Evolutionary conservation across 2,888 invertebrate genomes (phyloP).

Genomic region (Acleris sparsana): DNA sequence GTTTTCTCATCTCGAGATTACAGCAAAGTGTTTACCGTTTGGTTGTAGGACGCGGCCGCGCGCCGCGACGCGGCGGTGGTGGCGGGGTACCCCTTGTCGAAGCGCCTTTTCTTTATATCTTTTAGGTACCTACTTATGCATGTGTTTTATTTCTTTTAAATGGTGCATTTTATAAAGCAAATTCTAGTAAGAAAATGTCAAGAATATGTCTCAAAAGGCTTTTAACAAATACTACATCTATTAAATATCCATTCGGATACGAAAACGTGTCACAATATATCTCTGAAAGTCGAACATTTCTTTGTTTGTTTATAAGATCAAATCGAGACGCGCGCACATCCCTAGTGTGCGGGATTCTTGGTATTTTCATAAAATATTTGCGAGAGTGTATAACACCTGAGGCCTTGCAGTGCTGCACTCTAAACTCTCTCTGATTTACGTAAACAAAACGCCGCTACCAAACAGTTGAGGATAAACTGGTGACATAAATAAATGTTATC

Average conservation of each 20-base stretch:
- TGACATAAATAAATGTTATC: background rate
- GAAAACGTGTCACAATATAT: conserved; percentile 23
- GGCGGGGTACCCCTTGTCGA: conserved; percentile 22
- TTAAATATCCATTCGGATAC: conserved; percentile 5
- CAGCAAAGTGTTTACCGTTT: conserved; percentile 85
- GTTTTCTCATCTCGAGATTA: conserved; percentile 85
- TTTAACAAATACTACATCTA: conserved; percentile 1
- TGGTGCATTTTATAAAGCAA: background rate
- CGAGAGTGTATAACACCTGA: conserved; percentile 80
- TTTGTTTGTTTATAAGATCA: conserved; percentile 29
- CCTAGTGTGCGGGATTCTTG: conserved; percentile 62
- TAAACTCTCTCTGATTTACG: conserved; percentile 77
- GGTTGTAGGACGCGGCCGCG: conserved; percentile 77
- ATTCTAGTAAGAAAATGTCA: background rate
- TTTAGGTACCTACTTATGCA: background rate
- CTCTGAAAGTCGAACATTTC: conserved; percentile 23
- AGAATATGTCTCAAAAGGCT: conserved; percentile 1
- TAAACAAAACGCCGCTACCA: conserved; percentile 59
- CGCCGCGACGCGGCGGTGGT: conserved; percentile 47
- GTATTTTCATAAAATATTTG: conserved; percentile 83
- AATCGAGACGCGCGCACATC: conserved; percentile 49
- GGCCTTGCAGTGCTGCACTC: conserved; percentile 72
- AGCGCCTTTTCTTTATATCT: background rate
- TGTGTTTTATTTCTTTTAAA: background rate
- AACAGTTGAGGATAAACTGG: conserved; percentile 43